Conservation (phyloP, 2,888 invertebrate species). For the Tetheella fluctuosa region DNA sequence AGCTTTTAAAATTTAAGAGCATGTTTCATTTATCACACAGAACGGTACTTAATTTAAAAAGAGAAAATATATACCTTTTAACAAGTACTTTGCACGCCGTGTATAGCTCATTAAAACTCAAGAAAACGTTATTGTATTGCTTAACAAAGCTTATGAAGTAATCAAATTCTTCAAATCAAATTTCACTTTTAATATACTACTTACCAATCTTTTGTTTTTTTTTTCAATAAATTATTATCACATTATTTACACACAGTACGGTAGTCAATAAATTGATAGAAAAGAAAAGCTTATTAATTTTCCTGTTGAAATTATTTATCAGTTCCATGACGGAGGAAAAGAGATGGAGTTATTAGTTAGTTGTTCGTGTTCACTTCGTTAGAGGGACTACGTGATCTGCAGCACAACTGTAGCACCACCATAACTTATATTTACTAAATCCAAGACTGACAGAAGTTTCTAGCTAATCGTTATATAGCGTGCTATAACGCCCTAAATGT, state of each 20-base stretch:
- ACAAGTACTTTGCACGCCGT: neutral
- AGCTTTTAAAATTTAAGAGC: neutral
- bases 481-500: slow-evolving; percentile 36
- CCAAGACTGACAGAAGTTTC: slow-evolving; percentile 20
- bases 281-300: neutral
- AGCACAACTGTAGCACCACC: slow-evolving; percentile 1
- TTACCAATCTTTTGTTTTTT: neutral
- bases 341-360: neutral
- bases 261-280: neutral
- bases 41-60: neutral
- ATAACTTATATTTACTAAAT: no score
- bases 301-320: neutral
- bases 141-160: no score
- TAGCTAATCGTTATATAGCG: slow-evolving; percentile 46
- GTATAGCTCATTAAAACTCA: neutral
- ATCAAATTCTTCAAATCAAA: neutral
- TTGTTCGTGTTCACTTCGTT: neutral
- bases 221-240: neutral
- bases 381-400: neutral
- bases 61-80: neutral
- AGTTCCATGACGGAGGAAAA: neutral
- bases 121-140: no score
- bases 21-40: neutral
- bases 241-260: neutral
- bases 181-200: neutral